These are phyloP conservation scores for Eupithecia exiguata DNA, from an alignment of 2,888 invertebrate genomes.

Conservation along the genomic window DNA sequence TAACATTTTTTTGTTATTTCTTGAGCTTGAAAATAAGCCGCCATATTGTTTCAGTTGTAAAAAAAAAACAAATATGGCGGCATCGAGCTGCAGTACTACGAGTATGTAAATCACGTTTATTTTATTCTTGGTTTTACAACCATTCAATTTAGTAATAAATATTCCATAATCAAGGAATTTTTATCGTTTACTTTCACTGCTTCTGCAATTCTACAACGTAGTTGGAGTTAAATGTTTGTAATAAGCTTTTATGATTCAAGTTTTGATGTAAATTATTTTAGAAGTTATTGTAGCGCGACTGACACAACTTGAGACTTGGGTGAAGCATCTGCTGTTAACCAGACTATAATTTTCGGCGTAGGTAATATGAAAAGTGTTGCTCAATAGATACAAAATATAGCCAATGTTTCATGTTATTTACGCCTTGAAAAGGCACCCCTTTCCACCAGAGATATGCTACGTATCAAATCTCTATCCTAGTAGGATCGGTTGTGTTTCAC, in stretches of 20 bases:
- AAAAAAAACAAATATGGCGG: conserved; percentile 3
- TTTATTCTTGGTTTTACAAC: background rate
- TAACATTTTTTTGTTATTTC: background rate
- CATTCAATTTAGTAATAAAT: background rate
- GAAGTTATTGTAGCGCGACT: conserved; percentile 20
- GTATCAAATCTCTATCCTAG: background rate
- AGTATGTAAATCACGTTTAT: background rate
- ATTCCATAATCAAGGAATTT: conserved; percentile 2
- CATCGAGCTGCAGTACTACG: background rate
- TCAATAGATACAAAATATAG: background rate
- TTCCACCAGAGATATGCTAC: background rate
- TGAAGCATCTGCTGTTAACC: background rate
- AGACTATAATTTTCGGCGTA: background rate
- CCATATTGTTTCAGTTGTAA: background rate
- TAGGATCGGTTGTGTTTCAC: background rate
- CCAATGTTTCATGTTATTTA: background rate
- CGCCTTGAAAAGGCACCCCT: background rate
- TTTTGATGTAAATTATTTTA: conserved; percentile 32
- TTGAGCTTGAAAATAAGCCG: background rate
- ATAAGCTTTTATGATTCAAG: conserved; percentile 14
- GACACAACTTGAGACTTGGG: background rate
- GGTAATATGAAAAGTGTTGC: background rate
- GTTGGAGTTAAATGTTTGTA: background rate
- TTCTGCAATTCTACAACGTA: background rate
- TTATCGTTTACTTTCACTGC: conserved; percentile 2